phyloP scores from a whole-genome alignment of 2,888 invertebrate species.

The Spatulosminthurus flaviceps region DNA sequence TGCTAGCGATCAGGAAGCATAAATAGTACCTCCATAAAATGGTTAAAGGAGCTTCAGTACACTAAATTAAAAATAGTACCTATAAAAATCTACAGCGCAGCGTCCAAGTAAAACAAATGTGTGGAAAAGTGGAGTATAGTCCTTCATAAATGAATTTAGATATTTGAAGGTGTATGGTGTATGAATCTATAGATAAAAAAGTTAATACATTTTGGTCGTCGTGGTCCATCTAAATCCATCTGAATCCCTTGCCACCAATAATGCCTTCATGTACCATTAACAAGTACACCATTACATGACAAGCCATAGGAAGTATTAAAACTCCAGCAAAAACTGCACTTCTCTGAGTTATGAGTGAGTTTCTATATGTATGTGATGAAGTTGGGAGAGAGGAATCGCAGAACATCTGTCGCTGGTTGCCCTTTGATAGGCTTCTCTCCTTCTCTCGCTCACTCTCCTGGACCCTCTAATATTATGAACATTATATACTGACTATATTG shows the following conservation, averaged over 20 bases:
- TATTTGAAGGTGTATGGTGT: neutral
- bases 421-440: conserved; percentile 47
- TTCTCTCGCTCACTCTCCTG: conserved; percentile 15
- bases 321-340: neutral
- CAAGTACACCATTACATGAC: conserved; percentile 3
- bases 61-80: too few relatives aligned
- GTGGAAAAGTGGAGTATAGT: neutral
- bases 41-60: neutral
- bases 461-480: conserved; percentile 16
- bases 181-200: neutral
- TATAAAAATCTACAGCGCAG: too few relatives aligned
- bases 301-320: conserved; percentile 12
- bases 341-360: neutral
- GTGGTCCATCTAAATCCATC: conserved; percentile 24
- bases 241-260: conserved; percentile 27
- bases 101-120: neutral
- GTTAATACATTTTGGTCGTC: conserved; percentile 3
- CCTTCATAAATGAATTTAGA: too few relatives aligned
- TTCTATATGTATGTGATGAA: neutral
- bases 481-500: conserved; percentile 10
- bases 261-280: conserved; percentile 16
- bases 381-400: conserved; percentile 19
- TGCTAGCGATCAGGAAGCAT: neutral
- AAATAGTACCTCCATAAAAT: neutral
- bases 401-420: conserved; percentile 51